These are phyloP conservation scores for Ectemnius lituratus DNA, from an alignment of 2,888 invertebrate genomes.

Conservation along the genomic window DNA sequence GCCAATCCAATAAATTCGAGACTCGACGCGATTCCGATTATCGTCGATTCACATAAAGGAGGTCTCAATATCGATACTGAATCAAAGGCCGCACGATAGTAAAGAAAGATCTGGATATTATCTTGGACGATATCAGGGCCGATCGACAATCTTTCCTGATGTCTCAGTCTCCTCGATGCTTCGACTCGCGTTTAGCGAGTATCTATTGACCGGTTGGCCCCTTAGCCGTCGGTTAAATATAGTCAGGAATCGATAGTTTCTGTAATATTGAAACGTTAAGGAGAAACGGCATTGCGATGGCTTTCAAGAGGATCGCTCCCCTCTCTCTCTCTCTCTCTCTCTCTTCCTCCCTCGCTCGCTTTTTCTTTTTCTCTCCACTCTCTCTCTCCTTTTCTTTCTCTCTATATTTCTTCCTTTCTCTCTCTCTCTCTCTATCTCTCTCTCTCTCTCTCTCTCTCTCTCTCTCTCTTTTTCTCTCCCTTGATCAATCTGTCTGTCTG, in stretches of 20 bases:
- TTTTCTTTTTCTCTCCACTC: not conserved
- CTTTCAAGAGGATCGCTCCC: slow-evolving; percentile 9
- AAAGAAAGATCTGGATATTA: no score
- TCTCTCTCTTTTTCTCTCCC: no score
- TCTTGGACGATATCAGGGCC: no score
- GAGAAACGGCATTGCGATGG: slow-evolving; percentile 21
- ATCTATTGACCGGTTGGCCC: slow-evolving; percentile 47
- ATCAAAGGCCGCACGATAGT: no score
- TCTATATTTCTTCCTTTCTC: not conserved
- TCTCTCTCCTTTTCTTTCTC: not conserved
- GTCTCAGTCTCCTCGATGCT: slow-evolving; percentile 11
- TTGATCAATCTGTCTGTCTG: no score
- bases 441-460: not conserved
- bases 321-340: not conserved
- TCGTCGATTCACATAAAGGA: no score
- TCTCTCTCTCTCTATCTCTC: slow-evolving; percentile 1
- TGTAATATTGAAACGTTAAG: slow-evolving; percentile 48
- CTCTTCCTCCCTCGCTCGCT: not conserved
- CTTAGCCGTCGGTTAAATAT: slow-evolving; percentile 52
- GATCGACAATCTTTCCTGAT: no score
- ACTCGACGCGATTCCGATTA: no score
- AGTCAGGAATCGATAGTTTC: slow-evolving; percentile 53
- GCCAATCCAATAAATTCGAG: no score
- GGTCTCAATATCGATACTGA: no score
- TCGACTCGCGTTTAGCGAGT: slow-evolving; percentile 20